phyloP scores from a whole-genome alignment of 2,888 invertebrate genomes.

The Laothoe populi region DNA sequence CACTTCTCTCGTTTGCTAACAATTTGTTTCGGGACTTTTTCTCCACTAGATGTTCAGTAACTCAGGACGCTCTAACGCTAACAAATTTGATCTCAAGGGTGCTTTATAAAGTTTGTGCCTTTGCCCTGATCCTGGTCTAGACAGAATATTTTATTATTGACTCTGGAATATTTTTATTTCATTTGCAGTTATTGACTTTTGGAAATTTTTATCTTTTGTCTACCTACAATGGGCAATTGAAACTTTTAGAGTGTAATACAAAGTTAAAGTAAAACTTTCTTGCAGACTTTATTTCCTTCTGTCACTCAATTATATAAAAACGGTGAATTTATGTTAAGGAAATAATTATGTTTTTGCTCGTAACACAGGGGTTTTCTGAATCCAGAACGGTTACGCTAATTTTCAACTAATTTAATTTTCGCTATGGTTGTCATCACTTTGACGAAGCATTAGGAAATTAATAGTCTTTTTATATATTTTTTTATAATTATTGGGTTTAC shows the following conservation, averaged over 20 bases:
- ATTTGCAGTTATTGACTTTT: slow-evolving; percentile 28
- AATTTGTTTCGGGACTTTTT: slow-evolving; percentile 80
- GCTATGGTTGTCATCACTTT: slow-evolving; percentile 54
- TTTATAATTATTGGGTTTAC: not conserved
- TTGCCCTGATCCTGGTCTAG: slow-evolving; percentile 64
- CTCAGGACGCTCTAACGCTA: slow-evolving; percentile 57
- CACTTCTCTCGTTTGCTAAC: slow-evolving; percentile 80
- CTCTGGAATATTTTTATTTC: slow-evolving; percentile 32
- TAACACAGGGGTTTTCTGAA: slow-evolving; percentile 42
- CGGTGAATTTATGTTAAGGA: slow-evolving; percentile 5
- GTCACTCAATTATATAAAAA: slow-evolving; percentile 32
- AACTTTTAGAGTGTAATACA: not conserved
- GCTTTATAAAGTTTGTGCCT: slow-evolving; percentile 64
- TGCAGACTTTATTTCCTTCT: slow-evolving; percentile 14
- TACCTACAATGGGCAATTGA: not conserved
- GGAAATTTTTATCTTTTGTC: not conserved
- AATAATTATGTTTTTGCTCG: slow-evolving; percentile 25
- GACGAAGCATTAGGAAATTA: slow-evolving; percentile 44
- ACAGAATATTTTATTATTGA: slow-evolving; percentile 59
- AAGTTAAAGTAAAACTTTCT: not conserved
- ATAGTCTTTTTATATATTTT: not conserved
- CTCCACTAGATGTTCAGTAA: slow-evolving; percentile 59
- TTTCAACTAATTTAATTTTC: slow-evolving; percentile 63
- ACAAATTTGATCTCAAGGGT: slow-evolving; percentile 75
- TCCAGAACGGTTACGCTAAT: slow-evolving; percentile 64